Percentiles rank a stretch among this genome's conserved stretches.
These are phyloP conservation scores for Phylloscopus trochiloides DNA, from an alignment of 2,113 vertebrate species.

Conservation along the genomic window DNA sequence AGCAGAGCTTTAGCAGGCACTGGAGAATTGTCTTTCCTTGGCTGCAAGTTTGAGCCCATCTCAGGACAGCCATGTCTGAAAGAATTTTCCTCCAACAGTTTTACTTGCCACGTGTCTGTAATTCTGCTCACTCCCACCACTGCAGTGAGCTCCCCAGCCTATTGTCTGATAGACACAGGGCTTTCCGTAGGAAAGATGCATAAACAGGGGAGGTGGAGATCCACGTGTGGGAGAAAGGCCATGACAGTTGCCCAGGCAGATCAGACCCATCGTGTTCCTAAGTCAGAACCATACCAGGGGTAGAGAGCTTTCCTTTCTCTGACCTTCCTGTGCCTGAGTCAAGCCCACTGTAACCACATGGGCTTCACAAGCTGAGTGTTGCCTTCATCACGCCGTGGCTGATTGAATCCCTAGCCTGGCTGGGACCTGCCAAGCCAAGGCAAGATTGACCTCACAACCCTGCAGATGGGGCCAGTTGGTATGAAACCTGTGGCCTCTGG, in stretches of 20 bases:
- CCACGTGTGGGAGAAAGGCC: background rate
- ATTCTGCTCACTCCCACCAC: background rate
- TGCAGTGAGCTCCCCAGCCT: background rate
- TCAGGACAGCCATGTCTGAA: background rate
- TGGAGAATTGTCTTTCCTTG: background rate
- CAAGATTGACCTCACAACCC: background rate
- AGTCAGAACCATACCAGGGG: background rate
- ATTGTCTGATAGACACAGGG: background rate
- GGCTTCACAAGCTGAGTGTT: background rate
- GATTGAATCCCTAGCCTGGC: background rate
- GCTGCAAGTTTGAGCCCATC: background rate
- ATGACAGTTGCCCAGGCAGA: background rate
- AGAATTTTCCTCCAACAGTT: background rate
- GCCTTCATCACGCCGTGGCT: background rate
- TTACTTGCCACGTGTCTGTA: background rate
- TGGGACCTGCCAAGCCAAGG: background rate
- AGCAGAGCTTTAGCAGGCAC: background rate
- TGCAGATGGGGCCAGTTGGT: accelerated
- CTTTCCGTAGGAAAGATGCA: background rate
- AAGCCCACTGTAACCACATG: accelerated
- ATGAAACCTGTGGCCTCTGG: background rate
- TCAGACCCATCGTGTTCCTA: background rate
- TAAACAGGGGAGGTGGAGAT: background rate
- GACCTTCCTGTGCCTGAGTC: accelerated
- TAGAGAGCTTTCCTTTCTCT: background rate